Evolutionary conservation across 1,140 invertebrate genomes (phyloP).

Genomic region (Brachionus asplanchnoidis): DNA sequence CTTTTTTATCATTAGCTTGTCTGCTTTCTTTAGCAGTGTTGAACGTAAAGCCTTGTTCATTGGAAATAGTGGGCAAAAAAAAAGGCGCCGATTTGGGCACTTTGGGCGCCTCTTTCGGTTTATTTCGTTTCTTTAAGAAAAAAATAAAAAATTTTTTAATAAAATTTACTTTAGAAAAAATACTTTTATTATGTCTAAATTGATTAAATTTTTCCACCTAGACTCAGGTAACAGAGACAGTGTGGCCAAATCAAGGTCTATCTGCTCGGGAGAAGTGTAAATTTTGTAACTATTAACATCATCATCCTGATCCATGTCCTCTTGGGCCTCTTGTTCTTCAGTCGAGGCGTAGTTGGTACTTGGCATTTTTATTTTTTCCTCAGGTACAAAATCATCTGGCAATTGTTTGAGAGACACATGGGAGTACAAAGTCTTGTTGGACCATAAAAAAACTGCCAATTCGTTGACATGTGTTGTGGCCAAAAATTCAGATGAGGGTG

Average conservation of each 20-base stretch:
- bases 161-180: slow-evolving; percentile 50
- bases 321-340: slow-evolving; percentile 39
- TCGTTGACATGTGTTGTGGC: slow-evolving; percentile 81
- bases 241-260: slow-evolving; percentile 74
- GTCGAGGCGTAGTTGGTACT: slow-evolving; percentile 45
- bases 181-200: slow-evolving; percentile 77
- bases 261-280: slow-evolving; percentile 74
- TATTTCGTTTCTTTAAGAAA: slow-evolving; percentile 65
- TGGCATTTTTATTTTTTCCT: slow-evolving; percentile 63
- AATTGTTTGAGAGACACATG: slow-evolving; percentile 73
- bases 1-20: slow-evolving; percentile 14
- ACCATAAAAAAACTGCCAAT: slow-evolving; percentile 87
- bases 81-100: slow-evolving; percentile 81
- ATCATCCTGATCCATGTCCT: slow-evolving; percentile 53
- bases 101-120: slow-evolving; percentile 76
- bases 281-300: slow-evolving; percentile 51
- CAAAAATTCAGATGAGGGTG: slow-evolving; percentile 80
- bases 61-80: slow-evolving; percentile 80
- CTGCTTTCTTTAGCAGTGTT: slow-evolving; percentile 60
- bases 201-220: slow-evolving; percentile 84
- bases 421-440: slow-evolving; percentile 65
- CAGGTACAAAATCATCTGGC: slow-evolving; percentile 60
- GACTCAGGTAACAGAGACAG: slow-evolving; percentile 77
- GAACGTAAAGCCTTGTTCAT: slow-evolving; percentile 73
- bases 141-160: slow-evolving; percentile 46